A percentile compares a stretch with the other conserved stretches of the same genome.
phyloP scores from a whole-genome alignment of 2,797 vertebrate species.

The Anguilla marmorata region DNA sequence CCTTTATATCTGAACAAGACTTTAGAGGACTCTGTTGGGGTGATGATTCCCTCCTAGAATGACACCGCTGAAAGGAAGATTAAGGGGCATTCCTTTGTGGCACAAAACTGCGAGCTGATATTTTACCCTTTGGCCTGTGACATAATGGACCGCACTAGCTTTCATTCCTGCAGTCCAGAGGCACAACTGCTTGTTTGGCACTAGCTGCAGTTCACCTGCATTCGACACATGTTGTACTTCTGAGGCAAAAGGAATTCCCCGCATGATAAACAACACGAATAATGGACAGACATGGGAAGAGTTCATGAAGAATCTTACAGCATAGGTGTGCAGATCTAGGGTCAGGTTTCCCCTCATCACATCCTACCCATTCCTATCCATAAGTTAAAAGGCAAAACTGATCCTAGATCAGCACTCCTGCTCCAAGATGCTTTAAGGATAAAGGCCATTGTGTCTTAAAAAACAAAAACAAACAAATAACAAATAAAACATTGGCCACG shows the following conservation, averaged over 20 bases:
- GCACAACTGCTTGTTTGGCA: not conserved
- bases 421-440: not conserved
- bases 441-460: not conserved
- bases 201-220: not conserved
- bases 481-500: not conserved
- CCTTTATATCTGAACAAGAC: not conserved
- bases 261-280: not conserved
- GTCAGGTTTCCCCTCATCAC: not conserved
- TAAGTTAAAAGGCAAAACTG: not conserved
- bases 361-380: not conserved
- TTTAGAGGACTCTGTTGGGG: not conserved
- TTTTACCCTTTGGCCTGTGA: not conserved
- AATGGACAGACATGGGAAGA: not conserved
- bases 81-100: not conserved
- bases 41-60: not conserved
- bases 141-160: not conserved
- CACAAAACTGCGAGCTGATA: not conserved
- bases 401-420: not conserved
- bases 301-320: not conserved
- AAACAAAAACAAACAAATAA: not conserved
- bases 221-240: not conserved
- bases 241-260: not conserved
- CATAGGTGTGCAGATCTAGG: not conserved
- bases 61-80: not conserved
- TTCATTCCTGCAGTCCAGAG: not conserved